A percentile compares a stretch with the other conserved stretches of the same genome.
Conservation (phyloP, 1,140 invertebrate genomes). For the Lucilia sericata region DNA sequence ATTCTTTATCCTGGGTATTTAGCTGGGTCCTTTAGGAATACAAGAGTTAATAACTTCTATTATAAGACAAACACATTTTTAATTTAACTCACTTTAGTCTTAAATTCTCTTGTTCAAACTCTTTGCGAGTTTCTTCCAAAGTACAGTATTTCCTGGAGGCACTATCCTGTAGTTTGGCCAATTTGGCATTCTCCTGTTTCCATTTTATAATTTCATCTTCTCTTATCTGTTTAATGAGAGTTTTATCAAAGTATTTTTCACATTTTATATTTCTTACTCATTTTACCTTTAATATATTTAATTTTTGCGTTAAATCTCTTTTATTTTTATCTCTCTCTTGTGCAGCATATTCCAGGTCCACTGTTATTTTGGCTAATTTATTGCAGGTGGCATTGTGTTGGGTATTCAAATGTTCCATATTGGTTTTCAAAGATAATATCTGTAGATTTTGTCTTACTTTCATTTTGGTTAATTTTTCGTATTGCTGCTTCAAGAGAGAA, state of each 20-base stretch:
- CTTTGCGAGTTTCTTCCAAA: slow-evolving; percentile 59
- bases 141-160: slow-evolving; percentile 60
- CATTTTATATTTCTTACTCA: not conserved
- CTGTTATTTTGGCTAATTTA: slow-evolving; percentile 62
- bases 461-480: slow-evolving; percentile 62
- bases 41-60: not conserved
- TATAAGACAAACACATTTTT: too few species aligned
- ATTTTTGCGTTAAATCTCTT: slow-evolving; percentile 57
- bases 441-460: slow-evolving; percentile 66
- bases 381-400: slow-evolving; percentile 62
- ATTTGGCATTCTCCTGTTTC: slow-evolving; percentile 60
- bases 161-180: slow-evolving; percentile 61
- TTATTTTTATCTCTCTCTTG: slow-evolving; percentile 63
- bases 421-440: slow-evolving; percentile 64
- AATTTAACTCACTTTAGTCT: slow-evolving; percentile 53
- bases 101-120: slow-evolving; percentile 58
- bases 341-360: slow-evolving; percentile 62
- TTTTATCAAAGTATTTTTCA: not conserved
- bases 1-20: slow-evolving; percentile 63
- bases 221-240: slow-evolving; percentile 47
- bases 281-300: slow-evolving; percentile 59
- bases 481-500: slow-evolving; percentile 54
- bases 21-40: slow-evolving; percentile 52
- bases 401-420: slow-evolving; percentile 63
- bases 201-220: slow-evolving; percentile 64